A percentile compares a stretch with the other conserved stretches of the same genome.
These are phyloP conservation scores for Drosophila orena DNA, from an alignment of 1,140 invertebrate genomes.

Conservation along the genomic window DNA sequence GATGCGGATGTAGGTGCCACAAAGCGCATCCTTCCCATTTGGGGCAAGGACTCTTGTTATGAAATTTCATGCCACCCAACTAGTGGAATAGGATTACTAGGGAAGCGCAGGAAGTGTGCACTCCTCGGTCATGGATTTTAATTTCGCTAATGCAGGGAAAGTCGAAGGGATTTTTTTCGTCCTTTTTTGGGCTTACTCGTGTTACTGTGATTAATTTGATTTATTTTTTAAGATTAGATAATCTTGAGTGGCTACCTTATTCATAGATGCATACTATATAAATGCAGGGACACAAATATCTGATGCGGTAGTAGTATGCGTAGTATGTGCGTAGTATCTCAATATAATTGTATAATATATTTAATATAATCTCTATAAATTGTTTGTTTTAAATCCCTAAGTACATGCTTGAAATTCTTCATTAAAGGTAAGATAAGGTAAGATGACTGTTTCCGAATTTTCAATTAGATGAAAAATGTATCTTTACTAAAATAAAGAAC, in stretches of 20 bases:
- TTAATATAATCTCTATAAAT: too few relatives aligned
- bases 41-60: constrained; percentile 58
- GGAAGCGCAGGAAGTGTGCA: constrained; percentile 14
- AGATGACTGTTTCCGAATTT: too few relatives aligned
- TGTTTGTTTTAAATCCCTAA: too few relatives aligned
- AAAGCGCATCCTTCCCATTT: constrained; percentile 71
- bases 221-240: constrained; percentile 15
- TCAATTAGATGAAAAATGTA: too few relatives aligned
- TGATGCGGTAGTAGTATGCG: too few relatives aligned
- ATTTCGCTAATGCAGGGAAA: constrained; percentile 39
- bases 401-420: too few relatives aligned
- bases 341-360: too few relatives aligned
- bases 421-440: too few relatives aligned
- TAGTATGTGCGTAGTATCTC: too few relatives aligned
- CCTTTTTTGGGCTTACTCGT: neutral
- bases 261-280: too few relatives aligned
- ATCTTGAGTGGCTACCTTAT: constrained; percentile 1
- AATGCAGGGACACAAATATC: too few relatives aligned
- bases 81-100: constrained; percentile 39
- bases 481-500: too few relatives aligned
- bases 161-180: neutral
- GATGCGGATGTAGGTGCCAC: constrained; percentile 28
- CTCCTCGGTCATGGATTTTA: constrained; percentile 42
- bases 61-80: constrained; percentile 67
- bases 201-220: neutral